Evolutionary conservation across 2,113 vertebrate species (phyloP), one percentile per base, ranked within the genome.

Genomic region (Sinocyclocheilus anophthalmus): DNA sequence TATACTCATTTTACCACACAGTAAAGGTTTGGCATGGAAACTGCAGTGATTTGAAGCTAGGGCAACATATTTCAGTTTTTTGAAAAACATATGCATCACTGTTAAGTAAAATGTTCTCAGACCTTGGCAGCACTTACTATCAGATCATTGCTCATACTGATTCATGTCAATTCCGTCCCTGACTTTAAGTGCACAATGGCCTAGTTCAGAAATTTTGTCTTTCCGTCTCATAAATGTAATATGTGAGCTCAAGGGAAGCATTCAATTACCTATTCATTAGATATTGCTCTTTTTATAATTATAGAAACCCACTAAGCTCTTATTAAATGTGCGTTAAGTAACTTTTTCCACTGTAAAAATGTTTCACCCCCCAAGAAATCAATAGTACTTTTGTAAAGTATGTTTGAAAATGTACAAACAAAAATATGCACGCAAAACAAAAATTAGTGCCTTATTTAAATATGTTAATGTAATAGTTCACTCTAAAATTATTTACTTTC

Each of bases 281-380:
- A 59, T 59, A 59, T 59, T 8, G 57, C 8, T 59, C 57, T 76
- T 48, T n/a, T 76, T n/a, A 22, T 76, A 76, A 14, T 76, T 76
- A 76, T 76, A 14, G 45, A 45, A 76, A 7, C 39, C 10, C 72
- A 48, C 22, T 50, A 24, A 3, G 5, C 1, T 76, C 4, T 13
- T 13, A 73, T n/a, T 73, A 42, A 73, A 73, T 3, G 0, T 67
- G 20, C 63, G 26, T 65, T 75, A 48, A n/a, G 22, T 76, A 76
- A 76, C 45, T 24, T 48, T 6, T 48, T 50, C 22, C 73, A 24
- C n/a, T 26, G 20, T 39, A 55, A 55, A 55, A 22, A 22, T 22
- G 3, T 22, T 73, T 30, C 6, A 20, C 9, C 3, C 14, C 6
- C 0, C 8, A 30, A 53, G 8, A 59, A 39, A 37, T 78, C 9